phyloP scores from a whole-genome alignment of 2,113 vertebrate species.

The Zonotrichia leucophrys region DNA sequence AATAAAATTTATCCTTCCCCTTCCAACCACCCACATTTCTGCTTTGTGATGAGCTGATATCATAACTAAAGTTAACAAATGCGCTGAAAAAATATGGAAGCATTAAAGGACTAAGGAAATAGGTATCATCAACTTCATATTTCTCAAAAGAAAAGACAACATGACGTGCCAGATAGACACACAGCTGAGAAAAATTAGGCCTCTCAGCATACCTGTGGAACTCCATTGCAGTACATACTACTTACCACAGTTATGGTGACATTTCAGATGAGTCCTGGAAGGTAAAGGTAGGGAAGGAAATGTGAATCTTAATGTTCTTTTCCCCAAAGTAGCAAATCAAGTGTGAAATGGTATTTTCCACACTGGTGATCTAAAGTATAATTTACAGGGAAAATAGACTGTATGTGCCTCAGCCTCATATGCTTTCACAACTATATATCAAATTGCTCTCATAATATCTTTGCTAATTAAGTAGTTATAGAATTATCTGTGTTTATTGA shows the following conservation, averaged over 20 bases:
- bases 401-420: background rate
- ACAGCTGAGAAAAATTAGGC: background rate
- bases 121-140: background rate
- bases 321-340: conserved; percentile 32
- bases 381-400: conserved; percentile 47
- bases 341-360: conserved; percentile 60
- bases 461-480: conserved; percentile 19
- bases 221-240: background rate
- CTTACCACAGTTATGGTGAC: background rate
- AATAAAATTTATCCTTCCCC: background rate
- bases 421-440: background rate
- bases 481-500: background rate
- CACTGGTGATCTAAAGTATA: conserved; percentile 46
- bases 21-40: background rate
- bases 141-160: background rate
- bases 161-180: background rate
- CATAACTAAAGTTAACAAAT: background rate
- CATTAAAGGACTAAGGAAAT: background rate
- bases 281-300: background rate
- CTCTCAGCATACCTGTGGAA: background rate
- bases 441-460: conserved; percentile 12
- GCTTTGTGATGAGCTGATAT: background rate
- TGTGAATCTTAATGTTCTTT: conserved; percentile 34
- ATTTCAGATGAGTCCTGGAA: background rate
- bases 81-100: background rate